Percentiles rank a stretch among this genome's conserved stretches.
Evolutionary conservation across 2,113 vertebrate species (phyloP).

Genomic region (Amazona guildingii): DNA sequence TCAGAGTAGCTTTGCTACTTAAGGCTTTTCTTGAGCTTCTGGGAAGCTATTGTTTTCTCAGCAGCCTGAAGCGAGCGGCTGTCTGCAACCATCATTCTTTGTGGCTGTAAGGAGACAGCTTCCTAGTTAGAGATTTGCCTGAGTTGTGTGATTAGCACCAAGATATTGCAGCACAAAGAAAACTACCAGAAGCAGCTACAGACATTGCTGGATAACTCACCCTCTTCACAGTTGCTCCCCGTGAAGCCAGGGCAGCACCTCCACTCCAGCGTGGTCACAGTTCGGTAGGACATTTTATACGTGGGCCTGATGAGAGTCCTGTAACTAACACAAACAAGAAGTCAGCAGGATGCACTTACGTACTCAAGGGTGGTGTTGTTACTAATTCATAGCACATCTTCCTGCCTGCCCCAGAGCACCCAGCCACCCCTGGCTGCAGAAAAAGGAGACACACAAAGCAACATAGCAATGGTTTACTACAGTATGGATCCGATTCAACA

Average conservation of each 20-base stretch:
- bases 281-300: slow-evolving; percentile 88
- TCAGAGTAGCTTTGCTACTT: background rate
- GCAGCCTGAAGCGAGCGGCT: background rate
- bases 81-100: background rate
- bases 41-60: background rate
- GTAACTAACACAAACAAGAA: slow-evolving; percentile 83
- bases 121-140: background rate
- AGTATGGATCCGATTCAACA: fast-evolving
- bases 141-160: background rate
- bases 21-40: background rate
- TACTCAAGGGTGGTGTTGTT: fast-evolving
- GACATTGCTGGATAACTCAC: slow-evolving; percentile 67
- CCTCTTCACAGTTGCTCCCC: slow-evolving; percentile 87
- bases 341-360: slow-evolving; percentile 11
- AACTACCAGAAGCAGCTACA: fast-evolving
- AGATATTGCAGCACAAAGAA: background rate
- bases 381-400: background rate
- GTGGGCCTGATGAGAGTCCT: slow-evolving; percentile 90
- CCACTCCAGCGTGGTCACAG: slow-evolving; percentile 90
- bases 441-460: background rate
- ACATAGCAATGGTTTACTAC: background rate
- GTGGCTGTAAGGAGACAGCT: background rate
- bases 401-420: background rate
- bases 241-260: slow-evolving; percentile 91
- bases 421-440: background rate